A percentile compares a stretch with the other conserved stretches of the same genome.
phyloP scores from a whole-genome alignment of 2,888 invertebrate genomes.

The Lochmaea crataegi region DNA sequence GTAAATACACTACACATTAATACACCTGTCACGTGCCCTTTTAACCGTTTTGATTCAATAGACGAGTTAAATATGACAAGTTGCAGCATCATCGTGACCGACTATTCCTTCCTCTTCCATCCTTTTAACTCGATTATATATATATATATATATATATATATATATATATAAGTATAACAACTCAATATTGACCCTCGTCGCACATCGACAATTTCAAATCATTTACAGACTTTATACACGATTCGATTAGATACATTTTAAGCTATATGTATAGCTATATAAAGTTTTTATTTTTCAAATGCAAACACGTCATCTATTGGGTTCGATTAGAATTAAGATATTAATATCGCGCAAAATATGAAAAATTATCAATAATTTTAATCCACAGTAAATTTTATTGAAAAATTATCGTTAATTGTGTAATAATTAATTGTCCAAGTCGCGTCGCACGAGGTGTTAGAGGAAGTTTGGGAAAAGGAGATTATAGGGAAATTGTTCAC shows the following conservation, averaged over 20 bases:
- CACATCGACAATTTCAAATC: neutral
- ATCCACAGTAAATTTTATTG: no score
- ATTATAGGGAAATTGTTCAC: no score
- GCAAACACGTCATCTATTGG: neutral
- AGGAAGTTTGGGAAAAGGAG: no score
- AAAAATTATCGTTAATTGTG: no score
- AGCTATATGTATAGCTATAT: neutral
- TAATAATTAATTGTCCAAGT: no score
- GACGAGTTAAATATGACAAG: constrained; percentile 57
- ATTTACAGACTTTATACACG: neutral
- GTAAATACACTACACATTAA: constrained; percentile 37
- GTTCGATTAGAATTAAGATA: no score
- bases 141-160: neutral
- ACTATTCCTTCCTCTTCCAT: neutral
- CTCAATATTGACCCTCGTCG: constrained; percentile 6
- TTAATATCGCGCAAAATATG: no score
- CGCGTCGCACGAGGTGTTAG: no score
- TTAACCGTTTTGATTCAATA: constrained; percentile 53
- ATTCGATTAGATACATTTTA: neutral
- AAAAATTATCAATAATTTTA: no score
- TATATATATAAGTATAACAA: neutral
- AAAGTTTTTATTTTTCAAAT: neutral
- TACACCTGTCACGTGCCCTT: constrained; percentile 55
- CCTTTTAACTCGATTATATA: constrained; percentile 16
- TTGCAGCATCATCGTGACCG: constrained; percentile 54